Conservation (phyloP, 2,888 invertebrate species). For the Amblyjoppa fuscipennis region DNA sequence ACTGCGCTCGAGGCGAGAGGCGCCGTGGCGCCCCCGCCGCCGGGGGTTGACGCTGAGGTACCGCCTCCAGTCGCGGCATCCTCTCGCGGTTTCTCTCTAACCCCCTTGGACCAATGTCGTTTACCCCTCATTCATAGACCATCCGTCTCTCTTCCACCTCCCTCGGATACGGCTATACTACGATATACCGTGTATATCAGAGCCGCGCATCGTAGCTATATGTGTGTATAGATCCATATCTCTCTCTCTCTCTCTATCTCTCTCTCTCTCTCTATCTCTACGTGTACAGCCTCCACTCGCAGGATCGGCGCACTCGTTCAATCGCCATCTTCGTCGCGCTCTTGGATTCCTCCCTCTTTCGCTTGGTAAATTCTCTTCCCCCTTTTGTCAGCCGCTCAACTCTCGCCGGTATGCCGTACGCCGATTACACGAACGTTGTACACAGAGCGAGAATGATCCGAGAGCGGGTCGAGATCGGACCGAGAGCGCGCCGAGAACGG, state of each 20-base stretch:
- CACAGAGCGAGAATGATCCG: conserved; percentile 21
- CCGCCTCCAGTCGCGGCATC: conserved; percentile 83
- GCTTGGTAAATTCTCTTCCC: conserved; percentile 56
- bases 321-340: conserved; percentile 37
- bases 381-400: conserved; percentile 43
- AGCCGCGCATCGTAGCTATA: background rate
- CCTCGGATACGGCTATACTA: background rate
- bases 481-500: background rate
- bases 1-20: conserved; percentile 84
- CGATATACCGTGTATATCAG: background rate
- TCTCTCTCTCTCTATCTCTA: conserved; percentile 4
- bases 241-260: background rate
- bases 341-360: conserved; percentile 43
- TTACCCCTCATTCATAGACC: conserved; percentile 18
- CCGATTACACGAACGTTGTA: conserved; percentile 61
- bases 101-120: conserved; percentile 17
- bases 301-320: conserved; percentile 64
- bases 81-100: conserved; percentile 30
- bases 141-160: conserved; percentile 43
- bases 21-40: conserved; percentile 77
- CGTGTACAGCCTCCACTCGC: conserved; percentile 58
- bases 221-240: conserved; percentile 44
- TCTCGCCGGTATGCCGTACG: conserved; percentile 59
- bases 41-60: conserved; percentile 82
- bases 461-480: background rate